Conservation (phyloP, 2,888 invertebrate genomes). For the Dryadula phaetusa region DNA sequence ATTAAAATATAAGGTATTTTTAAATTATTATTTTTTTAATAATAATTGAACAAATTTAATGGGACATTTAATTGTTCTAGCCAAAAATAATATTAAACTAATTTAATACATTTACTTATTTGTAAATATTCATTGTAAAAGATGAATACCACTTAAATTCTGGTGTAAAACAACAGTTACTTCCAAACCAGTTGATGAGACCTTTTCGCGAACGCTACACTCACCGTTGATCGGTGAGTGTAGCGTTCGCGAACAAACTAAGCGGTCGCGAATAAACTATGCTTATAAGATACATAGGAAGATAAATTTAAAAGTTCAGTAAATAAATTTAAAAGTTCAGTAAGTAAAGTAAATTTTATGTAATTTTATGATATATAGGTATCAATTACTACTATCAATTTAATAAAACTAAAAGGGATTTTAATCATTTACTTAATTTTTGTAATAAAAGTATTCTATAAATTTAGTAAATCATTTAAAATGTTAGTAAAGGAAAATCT, state of each 20-base stretch:
- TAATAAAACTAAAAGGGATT: no score
- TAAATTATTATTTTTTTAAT: background rate
- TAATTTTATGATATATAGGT: no score
- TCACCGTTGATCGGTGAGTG: conserved; percentile 5
- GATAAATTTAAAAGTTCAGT: background rate
- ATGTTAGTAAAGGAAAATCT: no score
- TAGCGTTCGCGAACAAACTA: no score
- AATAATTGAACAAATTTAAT: background rate
- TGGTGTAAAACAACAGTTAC: conserved; percentile 38
- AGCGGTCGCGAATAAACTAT: background rate
- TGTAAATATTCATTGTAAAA: background rate
- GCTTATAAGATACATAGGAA: background rate
- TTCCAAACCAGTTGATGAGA: conserved; percentile 35
- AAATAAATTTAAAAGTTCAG: no score
- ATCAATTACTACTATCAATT: no score
- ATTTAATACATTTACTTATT: background rate
- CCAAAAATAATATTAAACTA: background rate
- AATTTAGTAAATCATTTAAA: no score
- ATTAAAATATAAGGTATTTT: background rate
- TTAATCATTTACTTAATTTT: no score
- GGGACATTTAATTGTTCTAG: background rate
- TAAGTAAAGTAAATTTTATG: no score
- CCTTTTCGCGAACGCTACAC: conserved; percentile 33
- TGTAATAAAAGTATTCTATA: no score
- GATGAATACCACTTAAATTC: conserved; percentile 8